Conservation (phyloP, 2,888 invertebrate genomes). For the Athalia rosae region DNA sequence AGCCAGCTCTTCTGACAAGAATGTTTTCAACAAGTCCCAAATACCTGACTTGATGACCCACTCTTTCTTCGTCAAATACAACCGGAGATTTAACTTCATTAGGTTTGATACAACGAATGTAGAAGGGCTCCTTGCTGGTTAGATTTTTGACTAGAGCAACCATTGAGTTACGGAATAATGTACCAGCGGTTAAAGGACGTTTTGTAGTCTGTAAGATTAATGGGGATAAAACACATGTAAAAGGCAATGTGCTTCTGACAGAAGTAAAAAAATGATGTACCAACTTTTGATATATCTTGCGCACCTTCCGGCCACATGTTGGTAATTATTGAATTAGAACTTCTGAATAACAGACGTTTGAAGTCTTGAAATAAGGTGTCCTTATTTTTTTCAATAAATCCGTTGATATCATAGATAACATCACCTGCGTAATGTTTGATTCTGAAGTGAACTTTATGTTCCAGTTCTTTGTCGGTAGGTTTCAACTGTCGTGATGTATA, state of each 20-base stretch:
- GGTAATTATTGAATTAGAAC: conserved; percentile 84
- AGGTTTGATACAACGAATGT: conserved; percentile 97
- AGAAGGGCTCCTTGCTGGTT: conserved; percentile 95
- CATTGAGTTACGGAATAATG: conserved; percentile 97
- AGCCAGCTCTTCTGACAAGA: conserved; percentile 95
- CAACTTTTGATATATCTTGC: conserved; percentile 88
- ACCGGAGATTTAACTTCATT: conserved; percentile 94
- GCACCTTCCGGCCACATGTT: conserved; percentile 99
- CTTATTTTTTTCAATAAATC: conserved; percentile 98
- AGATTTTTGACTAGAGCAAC: conserved; percentile 90
- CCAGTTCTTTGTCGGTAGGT: conserved; percentile 87
- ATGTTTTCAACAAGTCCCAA: conserved; percentile 97
- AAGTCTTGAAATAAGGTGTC: conserved; percentile 98
- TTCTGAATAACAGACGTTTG: conserved; percentile 92
- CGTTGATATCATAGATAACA: conserved; percentile 91
- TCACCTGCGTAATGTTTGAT: conserved; percentile 98
- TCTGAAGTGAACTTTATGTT: conserved; percentile 87
- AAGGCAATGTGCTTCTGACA: background rate
- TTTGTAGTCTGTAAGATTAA: conserved; percentile 87
- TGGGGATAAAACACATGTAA: background rate
- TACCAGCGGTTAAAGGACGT: conserved; percentile 94
- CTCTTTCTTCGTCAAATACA: conserved; percentile 89
- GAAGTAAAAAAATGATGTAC: conserved; percentile 54
- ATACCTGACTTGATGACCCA: conserved; percentile 86
- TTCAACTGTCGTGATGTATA: conserved; percentile 91